These are phyloP conservation scores for Nicator chloris DNA, from an alignment of 2,113 vertebrate species.

Conservation along the genomic window DNA sequence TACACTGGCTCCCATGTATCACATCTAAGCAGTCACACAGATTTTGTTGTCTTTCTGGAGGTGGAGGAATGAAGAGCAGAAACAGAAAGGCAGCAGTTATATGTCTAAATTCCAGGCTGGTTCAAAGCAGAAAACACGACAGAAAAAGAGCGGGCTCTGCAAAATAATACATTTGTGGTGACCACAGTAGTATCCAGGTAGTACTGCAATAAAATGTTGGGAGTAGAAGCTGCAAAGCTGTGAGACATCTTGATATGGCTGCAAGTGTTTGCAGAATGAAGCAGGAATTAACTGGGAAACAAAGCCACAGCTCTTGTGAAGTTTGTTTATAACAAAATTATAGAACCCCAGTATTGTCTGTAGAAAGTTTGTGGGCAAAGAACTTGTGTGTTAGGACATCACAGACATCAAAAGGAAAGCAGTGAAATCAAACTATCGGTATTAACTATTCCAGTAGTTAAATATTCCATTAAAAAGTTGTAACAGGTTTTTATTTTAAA, in stretches of 20 bases:
- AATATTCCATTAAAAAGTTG: neutral
- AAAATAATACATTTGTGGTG: neutral
- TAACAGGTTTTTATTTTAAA: neutral
- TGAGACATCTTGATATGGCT: neutral
- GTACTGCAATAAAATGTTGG: neutral
- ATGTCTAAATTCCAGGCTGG: neutral
- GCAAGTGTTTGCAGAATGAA: neutral
- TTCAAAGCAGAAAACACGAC: neutral
- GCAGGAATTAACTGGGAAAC: neutral
- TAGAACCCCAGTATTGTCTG: neutral
- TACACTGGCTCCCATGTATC: neutral
- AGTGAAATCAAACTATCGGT: neutral
- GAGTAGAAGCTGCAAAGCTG: neutral
- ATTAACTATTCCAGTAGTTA: neutral
- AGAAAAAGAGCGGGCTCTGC: neutral
- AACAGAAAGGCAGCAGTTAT: neutral
- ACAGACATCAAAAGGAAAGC: neutral
- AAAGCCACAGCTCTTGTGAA: neutral
- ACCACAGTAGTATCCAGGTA: neutral
- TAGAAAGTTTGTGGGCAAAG: neutral
- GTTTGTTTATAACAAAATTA: neutral
- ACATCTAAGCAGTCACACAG: neutral
- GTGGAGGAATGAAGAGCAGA: neutral
- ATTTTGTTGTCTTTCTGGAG: neutral
- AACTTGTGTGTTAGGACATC: neutral